Base-by-base conservation (phyloP, 35 echinoderm and acorn worm genomes). In the Apostichopus californicus region DNA sequence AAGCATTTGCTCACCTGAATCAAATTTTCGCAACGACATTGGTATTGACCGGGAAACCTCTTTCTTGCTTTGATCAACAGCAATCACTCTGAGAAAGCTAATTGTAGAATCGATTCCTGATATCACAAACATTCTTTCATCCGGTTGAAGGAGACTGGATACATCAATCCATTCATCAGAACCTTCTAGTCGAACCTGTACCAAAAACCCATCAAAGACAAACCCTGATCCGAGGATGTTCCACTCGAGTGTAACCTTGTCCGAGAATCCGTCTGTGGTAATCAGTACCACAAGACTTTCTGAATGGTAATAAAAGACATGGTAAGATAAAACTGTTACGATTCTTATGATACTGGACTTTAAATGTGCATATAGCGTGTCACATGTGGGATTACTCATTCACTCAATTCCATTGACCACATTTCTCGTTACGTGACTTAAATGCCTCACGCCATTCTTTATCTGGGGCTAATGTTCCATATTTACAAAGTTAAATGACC, bases 21-120 rank as follows among this genome's bases (percentile, higher is more conserved):
- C 20, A 75, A 75, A 75, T 75, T 14, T 18, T 75, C 71, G 14
- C 17, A 75, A 18, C 6, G 71, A 75, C 1, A 22, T n/a, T 22
- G 71, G 71, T 75, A 75, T 18, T 18, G 71, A 75, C 71, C 71
- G 15, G 7, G 71, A 75, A 34, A 82, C n/a, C 22, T 82, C 80
- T 57, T 55, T 53, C 18, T 82, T 82, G 80, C 80, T 82, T 24
- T 82, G 80, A 57, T 82, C 80, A 57, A 82, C 23, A n/a, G 80
- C 80, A 8, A 82, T 57, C 14, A 82, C 80, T 82, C 80, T 53
- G 22, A 82, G 5, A 15, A 55, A 55, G 8, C 23, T 34, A 57
- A 82, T 26, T 17, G 26, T 8, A 82, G 46, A 15, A 46, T 9
- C 55, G 8, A 82, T 82, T 82, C 80, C 80, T 6, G 80, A 6